Conservation (phyloP, 2,113 vertebrate genomes). For the Urocolius indicus region DNA sequence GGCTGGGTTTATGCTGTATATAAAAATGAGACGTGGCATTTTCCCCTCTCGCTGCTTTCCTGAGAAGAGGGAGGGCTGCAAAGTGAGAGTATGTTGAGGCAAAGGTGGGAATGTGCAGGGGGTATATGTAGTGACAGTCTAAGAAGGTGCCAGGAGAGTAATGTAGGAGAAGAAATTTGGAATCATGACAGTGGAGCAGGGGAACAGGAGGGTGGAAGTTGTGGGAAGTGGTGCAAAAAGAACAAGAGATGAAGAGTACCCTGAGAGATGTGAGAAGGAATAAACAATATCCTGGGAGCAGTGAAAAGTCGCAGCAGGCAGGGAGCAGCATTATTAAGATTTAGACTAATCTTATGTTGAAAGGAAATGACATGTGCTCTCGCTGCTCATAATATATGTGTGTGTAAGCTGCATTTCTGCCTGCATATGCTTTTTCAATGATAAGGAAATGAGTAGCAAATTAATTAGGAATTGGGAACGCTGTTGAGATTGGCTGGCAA, state of each 20-base stretch:
- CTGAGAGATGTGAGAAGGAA: neutral
- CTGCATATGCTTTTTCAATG: neutral
- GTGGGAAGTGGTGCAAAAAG: neutral
- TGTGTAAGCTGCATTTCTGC: neutral
- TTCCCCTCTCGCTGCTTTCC: neutral
- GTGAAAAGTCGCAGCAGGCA: neutral
- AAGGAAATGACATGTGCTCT: neutral
- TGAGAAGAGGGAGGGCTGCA: neutral
- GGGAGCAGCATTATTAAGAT: fast-evolving
- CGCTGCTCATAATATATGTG: neutral
- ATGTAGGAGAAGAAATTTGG: neutral
- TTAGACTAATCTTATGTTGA: neutral
- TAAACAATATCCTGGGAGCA: neutral
- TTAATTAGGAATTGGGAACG: conserved; percentile 22
- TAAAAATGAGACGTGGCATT: neutral
- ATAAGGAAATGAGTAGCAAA: neutral
- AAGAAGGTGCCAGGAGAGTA: neutral
- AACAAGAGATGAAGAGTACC: neutral
- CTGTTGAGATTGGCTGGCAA: conserved; percentile 1
- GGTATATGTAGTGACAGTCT: neutral
- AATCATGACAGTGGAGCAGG: neutral
- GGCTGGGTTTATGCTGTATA: neutral
- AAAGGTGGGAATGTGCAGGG: neutral
- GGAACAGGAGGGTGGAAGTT: neutral
- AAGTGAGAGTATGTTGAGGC: neutral